A percentile compares a stretch with the other conserved stretches of the same genome.
phyloP scores from a whole-genome alignment of 1,140 invertebrate species.

The Drosophila obscura region DNA sequence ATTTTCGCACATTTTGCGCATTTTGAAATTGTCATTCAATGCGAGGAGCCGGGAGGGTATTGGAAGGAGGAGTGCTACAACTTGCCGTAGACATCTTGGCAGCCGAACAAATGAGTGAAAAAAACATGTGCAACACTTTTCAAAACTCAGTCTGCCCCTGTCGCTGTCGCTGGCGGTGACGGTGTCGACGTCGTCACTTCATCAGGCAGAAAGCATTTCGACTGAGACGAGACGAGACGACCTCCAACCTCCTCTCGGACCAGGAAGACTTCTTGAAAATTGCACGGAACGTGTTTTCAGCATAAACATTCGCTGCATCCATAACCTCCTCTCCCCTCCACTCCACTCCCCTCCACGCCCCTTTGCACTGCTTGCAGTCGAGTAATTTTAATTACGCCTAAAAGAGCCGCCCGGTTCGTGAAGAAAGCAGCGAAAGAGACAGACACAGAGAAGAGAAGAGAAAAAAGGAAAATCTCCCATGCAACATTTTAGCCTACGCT shows the following conservation, averaged over 20 bases:
- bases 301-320: conserved; percentile 67
- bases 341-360: neutral
- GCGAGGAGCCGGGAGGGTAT: neutral
- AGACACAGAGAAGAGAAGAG: conserved; percentile 26
- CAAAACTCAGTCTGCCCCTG: conserved; percentile 6
- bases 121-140: conserved; percentile 49
- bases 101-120: conserved; percentile 46
- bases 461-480: conserved; percentile 41
- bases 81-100: conserved; percentile 58
- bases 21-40: conserved; percentile 63
- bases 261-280: conserved; percentile 57
- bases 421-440: conserved; percentile 56
- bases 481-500: conserved; percentile 46
- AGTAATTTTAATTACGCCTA: conserved; percentile 81
- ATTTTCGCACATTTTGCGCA: conserved; percentile 40
- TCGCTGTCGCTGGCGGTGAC: too few species aligned
- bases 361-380: conserved; percentile 36
- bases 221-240: conserved; percentile 8
- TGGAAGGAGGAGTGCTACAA: conserved; percentile 1
- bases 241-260: conserved; percentile 36
- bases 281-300: conserved; percentile 73
- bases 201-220: conserved; percentile 59
- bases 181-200: conserved; percentile 54
- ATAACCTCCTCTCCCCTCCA: neutral
- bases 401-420: conserved; percentile 67